A percentile compares a stretch with the other conserved stretches of the same genome.
These are phyloP conservation scores for Tragelaphus buxtoni DNA, from an alignment of 2,113 vertebrate species.

Conservation along the genomic window DNA sequence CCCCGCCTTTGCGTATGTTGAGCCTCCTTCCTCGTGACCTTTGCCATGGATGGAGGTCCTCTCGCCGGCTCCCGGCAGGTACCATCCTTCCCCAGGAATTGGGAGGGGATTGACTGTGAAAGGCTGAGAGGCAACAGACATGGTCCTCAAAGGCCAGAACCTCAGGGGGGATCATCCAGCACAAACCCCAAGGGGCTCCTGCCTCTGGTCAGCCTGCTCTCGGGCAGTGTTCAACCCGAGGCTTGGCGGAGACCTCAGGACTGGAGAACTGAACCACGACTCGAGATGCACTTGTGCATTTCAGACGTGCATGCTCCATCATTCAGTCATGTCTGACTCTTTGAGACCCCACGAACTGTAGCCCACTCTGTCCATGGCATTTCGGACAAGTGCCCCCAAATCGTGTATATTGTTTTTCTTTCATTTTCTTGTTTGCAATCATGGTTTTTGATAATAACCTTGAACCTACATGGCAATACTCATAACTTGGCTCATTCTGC, in stretches of 20 bases:
- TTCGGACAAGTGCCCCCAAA: neutral
- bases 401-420: neutral
- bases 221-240: too few species aligned
- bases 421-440: neutral
- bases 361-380: neutral
- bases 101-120: neutral
- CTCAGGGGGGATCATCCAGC: neutral
- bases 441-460: neutral
- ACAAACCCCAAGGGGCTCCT: neutral
- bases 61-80: too few species aligned
- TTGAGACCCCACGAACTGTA: too few species aligned
- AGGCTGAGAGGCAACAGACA: neutral
- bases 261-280: too few species aligned
- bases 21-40: too few species aligned
- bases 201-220: too few species aligned
- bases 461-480: accelerated
- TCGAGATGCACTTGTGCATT: too few species aligned
- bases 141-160: neutral
- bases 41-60: too few species aligned
- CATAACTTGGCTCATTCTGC: accelerated
- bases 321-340: too few species aligned
- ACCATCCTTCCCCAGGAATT: neutral
- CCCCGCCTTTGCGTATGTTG: too few species aligned
- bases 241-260: too few species aligned
- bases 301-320: too few species aligned